Base-by-base conservation (phyloP, 2,113 vertebrate species). In the Porphyrio hochstetteri region DNA sequence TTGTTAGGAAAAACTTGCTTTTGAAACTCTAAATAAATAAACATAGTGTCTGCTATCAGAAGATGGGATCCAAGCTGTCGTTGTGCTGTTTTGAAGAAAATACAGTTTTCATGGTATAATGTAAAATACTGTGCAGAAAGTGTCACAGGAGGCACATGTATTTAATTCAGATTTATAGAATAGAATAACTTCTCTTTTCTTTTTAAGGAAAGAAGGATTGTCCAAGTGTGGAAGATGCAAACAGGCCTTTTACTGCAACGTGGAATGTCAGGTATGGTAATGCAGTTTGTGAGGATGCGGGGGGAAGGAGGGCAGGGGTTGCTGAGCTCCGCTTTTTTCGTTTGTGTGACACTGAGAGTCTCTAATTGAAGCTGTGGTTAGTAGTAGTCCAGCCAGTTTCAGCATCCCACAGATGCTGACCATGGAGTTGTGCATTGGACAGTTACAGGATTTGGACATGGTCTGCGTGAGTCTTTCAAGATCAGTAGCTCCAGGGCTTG, bases 181-280 rank as follows among this genome's bases (percentile, higher is more conserved):
- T 40, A 80, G 36, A 90, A 87, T 90, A 87, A 93, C 53, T 67
- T 92, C 12, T 94, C 77, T 90, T 97, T 96, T 70, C 86, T 84
- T 96, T 98, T 98, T 53, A 94, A 99, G 99, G 98, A 99, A 99
- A 98, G 98, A 99, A 93, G 97, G 97, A 21, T 96, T 99, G 97
- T 99, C 99, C 84, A 99, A 98, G 96, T 99, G 99, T 92, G 99
- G 99, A 95, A 99, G 99, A 86, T 99, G 99, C 97, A 99, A 99
- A 95, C 99, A 99, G 97, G 99, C 99, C 13, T 99, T 98, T 92
- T 99, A 99, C 98, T 99, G 99, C 98, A 96, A 99, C 82, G 98
- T 97, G 77, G 98, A 98, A 57, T 99, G 99, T 88, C 99, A 99
- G 99, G 99, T 99, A 98, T 5, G 95, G 38, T 46, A 13, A 60